Percentiles rank a stretch among this genome's conserved stretches.
These are phyloP conservation scores for Xestia c-nigrum DNA, from an alignment of 2,888 invertebrate genomes.

Conservation along the genomic window DNA sequence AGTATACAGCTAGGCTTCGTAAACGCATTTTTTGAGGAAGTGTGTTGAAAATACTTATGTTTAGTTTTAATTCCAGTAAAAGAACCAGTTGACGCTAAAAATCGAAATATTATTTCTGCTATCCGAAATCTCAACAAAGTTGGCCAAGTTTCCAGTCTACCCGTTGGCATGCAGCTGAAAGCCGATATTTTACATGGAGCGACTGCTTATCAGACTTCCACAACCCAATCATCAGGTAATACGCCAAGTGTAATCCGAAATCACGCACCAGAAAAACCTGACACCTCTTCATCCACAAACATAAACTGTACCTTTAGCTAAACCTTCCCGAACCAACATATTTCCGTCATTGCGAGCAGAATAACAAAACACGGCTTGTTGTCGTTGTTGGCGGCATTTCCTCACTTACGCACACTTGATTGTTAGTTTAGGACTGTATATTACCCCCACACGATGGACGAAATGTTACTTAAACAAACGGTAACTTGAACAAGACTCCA, in stretches of 20 bases:
- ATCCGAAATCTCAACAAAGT: too few species aligned
- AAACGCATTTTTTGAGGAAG: too few species aligned
- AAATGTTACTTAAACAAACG: constrained; percentile 67
- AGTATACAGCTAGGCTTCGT: too few species aligned
- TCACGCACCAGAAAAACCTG: not conserved
- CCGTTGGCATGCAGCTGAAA: not conserved
- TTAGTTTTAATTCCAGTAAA: not conserved
- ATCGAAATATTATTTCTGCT: not conserved
- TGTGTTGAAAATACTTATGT: not conserved
- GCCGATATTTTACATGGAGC: not conserved
- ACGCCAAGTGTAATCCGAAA: not conserved
- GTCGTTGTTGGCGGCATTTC: constrained; percentile 50
- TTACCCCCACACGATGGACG: constrained; percentile 62
- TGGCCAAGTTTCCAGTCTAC: not conserved
- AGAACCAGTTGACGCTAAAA: not conserved
- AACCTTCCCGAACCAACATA: constrained; percentile 34
- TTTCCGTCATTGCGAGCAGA: constrained; percentile 49
- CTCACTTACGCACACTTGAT: constrained; percentile 66
- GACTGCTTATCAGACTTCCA: not conserved
- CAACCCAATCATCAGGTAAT: not conserved
- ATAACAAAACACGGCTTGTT: constrained; percentile 48
- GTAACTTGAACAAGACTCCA: constrained; percentile 64
- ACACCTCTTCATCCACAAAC: constrained; percentile 5
- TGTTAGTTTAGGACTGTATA: constrained; percentile 73
- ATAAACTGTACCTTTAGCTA: constrained; percentile 6